Percentiles rank a stretch among this genome's conserved stretches.
Conservation (phyloP, 2,888 invertebrate species). For the Chironomus riparius region DNA sequence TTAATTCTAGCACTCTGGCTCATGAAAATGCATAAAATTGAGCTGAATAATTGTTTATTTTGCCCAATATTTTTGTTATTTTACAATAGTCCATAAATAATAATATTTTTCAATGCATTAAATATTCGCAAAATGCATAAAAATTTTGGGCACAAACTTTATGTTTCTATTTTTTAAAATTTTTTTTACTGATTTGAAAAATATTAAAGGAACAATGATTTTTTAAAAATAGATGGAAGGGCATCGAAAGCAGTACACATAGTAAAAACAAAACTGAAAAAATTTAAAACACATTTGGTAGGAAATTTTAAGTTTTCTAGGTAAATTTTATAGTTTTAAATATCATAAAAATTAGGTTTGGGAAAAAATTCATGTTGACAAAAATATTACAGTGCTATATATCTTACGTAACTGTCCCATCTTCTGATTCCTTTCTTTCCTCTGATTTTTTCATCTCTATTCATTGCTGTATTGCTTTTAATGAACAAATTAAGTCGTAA, state of each 20-base stretch:
- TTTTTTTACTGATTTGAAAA: neutral
- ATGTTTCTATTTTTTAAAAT: neutral
- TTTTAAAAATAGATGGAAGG: no score
- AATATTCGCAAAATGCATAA: neutral
- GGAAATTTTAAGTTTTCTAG: neutral
- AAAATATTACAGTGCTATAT: neutral
- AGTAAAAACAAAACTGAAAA: no score
- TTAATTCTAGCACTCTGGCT: neutral
- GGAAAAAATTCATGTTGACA: neutral
- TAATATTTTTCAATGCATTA: neutral
- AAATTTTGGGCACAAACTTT: neutral
- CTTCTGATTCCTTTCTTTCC: neutral
- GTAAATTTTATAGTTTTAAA: neutral
- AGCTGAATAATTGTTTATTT: neutral
- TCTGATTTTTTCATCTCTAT: neutral
- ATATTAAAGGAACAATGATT: neutral
- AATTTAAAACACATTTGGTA: neutral
- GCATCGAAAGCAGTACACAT: no score
- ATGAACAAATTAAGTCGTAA: constrained; percentile 5
- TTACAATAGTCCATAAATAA: neutral
- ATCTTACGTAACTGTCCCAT: constrained; percentile 1
- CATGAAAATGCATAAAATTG: neutral
- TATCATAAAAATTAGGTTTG: neutral
- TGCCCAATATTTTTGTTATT: neutral
- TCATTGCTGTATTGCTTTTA: neutral